Base-by-base conservation (phyloP, 1,140 invertebrate species). In the Reticulitermes speratus region DNA sequence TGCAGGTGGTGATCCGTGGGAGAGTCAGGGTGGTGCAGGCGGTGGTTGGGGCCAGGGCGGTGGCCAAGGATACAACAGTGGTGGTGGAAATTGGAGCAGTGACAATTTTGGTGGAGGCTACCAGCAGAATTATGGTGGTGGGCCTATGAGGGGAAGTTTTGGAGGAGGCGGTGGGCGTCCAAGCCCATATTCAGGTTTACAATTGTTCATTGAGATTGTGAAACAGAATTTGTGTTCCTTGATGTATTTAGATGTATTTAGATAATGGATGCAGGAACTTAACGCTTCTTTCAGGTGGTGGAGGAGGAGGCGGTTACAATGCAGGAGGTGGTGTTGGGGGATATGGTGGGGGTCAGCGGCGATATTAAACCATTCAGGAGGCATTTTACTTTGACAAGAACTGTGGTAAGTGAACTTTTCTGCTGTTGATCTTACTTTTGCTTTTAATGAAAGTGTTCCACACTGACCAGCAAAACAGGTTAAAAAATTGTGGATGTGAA, bases 21-120 rank as follows among this genome's bases (percentile, higher is more conserved):
- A 87, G 7, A 89, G 88, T 55, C 88, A 88, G 84, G 89, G 89
- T 88, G 88, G 88, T 86, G 88, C 87, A 75, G 87, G 89, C 30
- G 89, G 87, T 38, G 90, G 91, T n/a, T 90, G 91, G 88, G 90
- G 91, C 84, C 86, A 87, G 44, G 87, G 86, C 14, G 44, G 87
- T 85, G 44, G 88, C 38, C 86, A 83, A n/a, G 88, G 87, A 32
- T 87, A 87, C 45, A 85, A 85, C 48, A 92, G 93, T 55, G 92
- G 92, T 87, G 91, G 91, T n/a, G 91, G 92, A 21, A 93, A 93
- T 88, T 93, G 93, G 89, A 90, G 90, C 84, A 93, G 93, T 87
- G 94, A 95, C 86, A 94, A 93, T 88, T 96, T 96, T 88, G 95
- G 95, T 6, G 94, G 94, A 87, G 94, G 94, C 48, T 96, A 96